phyloP scores from a whole-genome alignment of 35 echinoderm and acorn worm species.

The Holothuria glaberrima region DNA sequence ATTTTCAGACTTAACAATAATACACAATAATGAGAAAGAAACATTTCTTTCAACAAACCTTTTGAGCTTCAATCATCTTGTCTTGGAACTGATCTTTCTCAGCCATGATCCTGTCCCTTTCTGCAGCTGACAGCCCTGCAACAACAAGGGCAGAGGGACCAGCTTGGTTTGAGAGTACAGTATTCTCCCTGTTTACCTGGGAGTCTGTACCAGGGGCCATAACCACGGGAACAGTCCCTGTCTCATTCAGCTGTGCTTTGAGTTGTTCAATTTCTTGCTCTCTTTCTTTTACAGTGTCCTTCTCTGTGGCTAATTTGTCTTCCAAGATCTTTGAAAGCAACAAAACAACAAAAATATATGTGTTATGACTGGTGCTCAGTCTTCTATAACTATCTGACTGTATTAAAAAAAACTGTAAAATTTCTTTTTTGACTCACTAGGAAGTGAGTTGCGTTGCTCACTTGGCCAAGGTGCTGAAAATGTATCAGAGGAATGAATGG shows the following conservation, averaged over 20 bases:
- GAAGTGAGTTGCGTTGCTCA: no score
- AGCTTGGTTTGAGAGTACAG: not conserved
- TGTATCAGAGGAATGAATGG: no score
- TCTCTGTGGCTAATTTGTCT: slow-evolving; percentile 78
- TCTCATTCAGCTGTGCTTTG: not conserved
- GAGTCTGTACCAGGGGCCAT: slow-evolving; percentile 10
- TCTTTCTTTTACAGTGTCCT: slow-evolving; percentile 47
- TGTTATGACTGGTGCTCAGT: no score
- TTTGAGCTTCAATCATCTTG: slow-evolving; percentile 80
- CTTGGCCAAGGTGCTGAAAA: no score
- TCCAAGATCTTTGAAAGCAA: slow-evolving; percentile 68
- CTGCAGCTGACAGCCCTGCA: slow-evolving; percentile 54
- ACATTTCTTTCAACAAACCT: slow-evolving; percentile 51
- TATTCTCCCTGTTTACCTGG: not conserved
- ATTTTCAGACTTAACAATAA: not conserved
- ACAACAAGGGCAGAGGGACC: not conserved
- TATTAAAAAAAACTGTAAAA: no score
- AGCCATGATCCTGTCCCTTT: slow-evolving; percentile 57
- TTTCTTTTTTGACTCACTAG: no score
- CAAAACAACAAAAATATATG: not conserved
- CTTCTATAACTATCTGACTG: no score
- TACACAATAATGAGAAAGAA: not conserved
- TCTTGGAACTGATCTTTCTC: slow-evolving; percentile 77
- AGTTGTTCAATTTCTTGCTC: slow-evolving; percentile 56
- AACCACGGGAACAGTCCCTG: not conserved